Evolutionary conservation across 2,113 vertebrate species (phyloP).

Genomic region (Cynopterus brachyotis): DNA sequence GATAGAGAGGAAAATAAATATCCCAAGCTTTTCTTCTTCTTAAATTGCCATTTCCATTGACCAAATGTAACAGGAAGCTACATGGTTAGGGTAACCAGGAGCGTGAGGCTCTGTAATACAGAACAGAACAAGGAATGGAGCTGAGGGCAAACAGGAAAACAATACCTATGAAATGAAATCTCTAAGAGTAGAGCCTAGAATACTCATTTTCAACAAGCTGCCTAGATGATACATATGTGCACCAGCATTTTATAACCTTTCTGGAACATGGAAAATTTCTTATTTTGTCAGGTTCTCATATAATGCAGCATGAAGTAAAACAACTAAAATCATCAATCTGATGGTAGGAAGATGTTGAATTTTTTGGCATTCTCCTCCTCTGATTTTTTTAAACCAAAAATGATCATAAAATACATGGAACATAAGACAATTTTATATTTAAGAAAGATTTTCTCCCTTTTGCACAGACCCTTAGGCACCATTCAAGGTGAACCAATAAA

Average conservation of each 20-base stretch:
- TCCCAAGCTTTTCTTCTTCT: neutral
- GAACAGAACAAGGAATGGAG: neutral
- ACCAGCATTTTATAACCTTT: neutral
- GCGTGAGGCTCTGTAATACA: neutral
- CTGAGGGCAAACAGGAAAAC: neutral
- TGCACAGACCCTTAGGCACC: constrained; percentile 41
- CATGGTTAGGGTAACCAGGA: neutral
- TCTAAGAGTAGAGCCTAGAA: neutral
- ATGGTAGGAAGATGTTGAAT: neutral
- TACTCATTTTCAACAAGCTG: neutral
- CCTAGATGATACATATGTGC: neutral
- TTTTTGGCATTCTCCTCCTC: neutral
- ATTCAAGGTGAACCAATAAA: constrained; percentile 48
- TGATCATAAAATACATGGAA: neutral
- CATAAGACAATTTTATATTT: neutral
- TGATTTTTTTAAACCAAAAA: neutral
- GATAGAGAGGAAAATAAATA: neutral
- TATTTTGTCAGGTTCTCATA: neutral
- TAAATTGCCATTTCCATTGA: neutral
- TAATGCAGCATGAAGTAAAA: neutral
- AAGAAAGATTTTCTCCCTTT: neutral
- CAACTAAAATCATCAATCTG: neutral
- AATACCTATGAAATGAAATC: neutral
- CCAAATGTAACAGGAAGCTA: neutral
- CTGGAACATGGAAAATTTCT: neutral